Evolutionary conservation across 2,113 vertebrate species (phyloP).

Genomic region (Hemicordylus capensis): DNA sequence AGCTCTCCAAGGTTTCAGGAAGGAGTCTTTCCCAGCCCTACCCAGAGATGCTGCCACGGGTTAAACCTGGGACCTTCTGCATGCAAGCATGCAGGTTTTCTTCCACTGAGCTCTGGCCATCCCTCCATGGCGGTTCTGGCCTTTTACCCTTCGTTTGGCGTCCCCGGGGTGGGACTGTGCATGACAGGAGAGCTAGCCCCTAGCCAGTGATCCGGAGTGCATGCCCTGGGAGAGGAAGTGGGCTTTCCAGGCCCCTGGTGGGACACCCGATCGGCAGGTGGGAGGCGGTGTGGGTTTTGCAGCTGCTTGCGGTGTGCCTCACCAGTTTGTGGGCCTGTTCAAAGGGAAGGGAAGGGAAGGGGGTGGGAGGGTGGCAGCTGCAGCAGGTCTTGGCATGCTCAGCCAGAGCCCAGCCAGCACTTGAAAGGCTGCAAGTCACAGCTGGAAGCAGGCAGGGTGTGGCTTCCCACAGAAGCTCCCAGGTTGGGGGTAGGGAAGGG

Average conservation of each 20-base stretch:
- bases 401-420: slow-evolving; percentile 14
- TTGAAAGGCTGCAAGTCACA: slow-evolving; percentile 41
- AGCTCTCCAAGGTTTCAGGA: too few relatives aligned
- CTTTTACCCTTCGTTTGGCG: too few relatives aligned
- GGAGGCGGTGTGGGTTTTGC: background rate
- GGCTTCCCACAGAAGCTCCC: slow-evolving; percentile 34
- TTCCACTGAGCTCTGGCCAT: too few relatives aligned
- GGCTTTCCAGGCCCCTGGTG: background rate
- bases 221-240: accelerated
- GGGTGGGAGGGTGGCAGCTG: accelerated
- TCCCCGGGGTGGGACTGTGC: too few relatives aligned
- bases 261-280: slow-evolving; percentile 9
- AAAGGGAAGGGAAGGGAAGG: slow-evolving; percentile 24
- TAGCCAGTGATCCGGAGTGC: background rate
- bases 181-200: too few relatives aligned
- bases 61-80: too few relatives aligned
- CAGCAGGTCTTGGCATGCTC: slow-evolving; percentile 54
- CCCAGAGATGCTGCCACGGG: too few relatives aligned
- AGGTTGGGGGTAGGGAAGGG: background rate
- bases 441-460: slow-evolving; percentile 62
- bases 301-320: slow-evolving; percentile 8
- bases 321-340: slow-evolving; percentile 50
- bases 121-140: too few relatives aligned
- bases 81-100: too few relatives aligned
- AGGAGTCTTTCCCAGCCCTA: too few relatives aligned